Evolutionary conservation across 2,888 invertebrate species (phyloP), one percentile per base, ranked within the genome.

Genomic region (Anodontia alba): DNA sequence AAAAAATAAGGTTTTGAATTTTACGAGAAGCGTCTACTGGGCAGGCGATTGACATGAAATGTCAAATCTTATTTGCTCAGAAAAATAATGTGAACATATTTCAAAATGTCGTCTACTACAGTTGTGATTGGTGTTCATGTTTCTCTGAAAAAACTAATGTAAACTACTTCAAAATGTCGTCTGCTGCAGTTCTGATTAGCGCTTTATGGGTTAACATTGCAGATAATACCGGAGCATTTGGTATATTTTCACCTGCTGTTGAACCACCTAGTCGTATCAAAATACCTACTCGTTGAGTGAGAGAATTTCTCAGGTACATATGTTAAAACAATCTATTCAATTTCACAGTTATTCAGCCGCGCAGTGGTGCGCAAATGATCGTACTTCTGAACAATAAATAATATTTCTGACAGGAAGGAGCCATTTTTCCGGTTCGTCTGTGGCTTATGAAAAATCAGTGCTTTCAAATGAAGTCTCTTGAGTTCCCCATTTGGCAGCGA

Each of bases 281-380:
- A 62, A 62, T 20, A 62, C 10, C 33, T 62, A 33, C 33, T 29
- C 10, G 33, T 2, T 15, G 33, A 62, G 1, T 62, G 62, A 62
- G 20, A 33, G 15, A 1, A 62, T 62, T 33, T 15, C 62, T 17
- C 33, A 33, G 33, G 62, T 33, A 62, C 1, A 33, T 62, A 17
- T 62, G 62, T 62, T 33, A 20, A 62, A 62, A 33, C 62, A 20
- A 62, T 62, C 33, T 29, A 8, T 23, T 62, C 62, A 62, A 62
- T 62, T 57, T 62, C 62, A 62, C 62, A 62, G 62, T 62, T 62
- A 62, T 31, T 62, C 62, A 62, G 23, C 29, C 29, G 23, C 31
- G 33, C 62, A 62, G 2, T 23, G 29, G 62, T 33, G 62, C 33
- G 33, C 62, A 62, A 62, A 62, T 33, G 31, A 62, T 62, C 62